Evolutionary conservation across 2,888 invertebrate genomes (phyloP), one percentile per base, ranked within the genome.

Genomic region (Philaethria dido): DNA sequence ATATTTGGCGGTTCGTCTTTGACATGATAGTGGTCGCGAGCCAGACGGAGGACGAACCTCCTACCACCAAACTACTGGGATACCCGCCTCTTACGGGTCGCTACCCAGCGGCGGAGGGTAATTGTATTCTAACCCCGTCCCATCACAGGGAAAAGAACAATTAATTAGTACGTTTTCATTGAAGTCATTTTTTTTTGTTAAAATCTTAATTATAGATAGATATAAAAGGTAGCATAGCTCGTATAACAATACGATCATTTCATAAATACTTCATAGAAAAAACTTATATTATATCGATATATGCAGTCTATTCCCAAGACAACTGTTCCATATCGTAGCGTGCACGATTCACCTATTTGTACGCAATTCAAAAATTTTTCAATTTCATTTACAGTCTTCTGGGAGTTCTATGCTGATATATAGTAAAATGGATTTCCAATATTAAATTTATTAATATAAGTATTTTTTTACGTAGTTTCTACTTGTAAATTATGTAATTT

Each of bases 281-380:
- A 22, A 25, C 14, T 48, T 22, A n/a, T 29, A 29, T 50, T 16
- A 16, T 16, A 52, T 33, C 29, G 16, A 29, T 9, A 11, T 52
- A 29, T 50, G 29, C 52, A 29, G n/a, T 52, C 16, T 29, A 52
- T 29, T 52, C 52, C 52, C 52, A 29, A 4, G 52, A 52, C 16
- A 52, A 16, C 52, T 52, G 52, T 16, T 33, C 52, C 29, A 52
- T 33, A 52, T 52, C n/a, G 29, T 16, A 29, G n/a, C 4, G 29
- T 11, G 11, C 29, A 33, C 1, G 29, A 29, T 52, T 13, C 52
- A 52, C 29, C 29, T 52, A 29, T 52, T 50, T 29, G 52, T 52
- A 29, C n/a, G 52, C 52, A 52, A 52, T 33, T 52, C 29, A 11
- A 29, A 29, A 29, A 16, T 33, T 33, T 52, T 52, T 52, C 52